Evolutionary conservation across 1,140 invertebrate species (phyloP), one percentile per base, ranked within the genome.

Genomic region (Sogatella furcifera): DNA sequence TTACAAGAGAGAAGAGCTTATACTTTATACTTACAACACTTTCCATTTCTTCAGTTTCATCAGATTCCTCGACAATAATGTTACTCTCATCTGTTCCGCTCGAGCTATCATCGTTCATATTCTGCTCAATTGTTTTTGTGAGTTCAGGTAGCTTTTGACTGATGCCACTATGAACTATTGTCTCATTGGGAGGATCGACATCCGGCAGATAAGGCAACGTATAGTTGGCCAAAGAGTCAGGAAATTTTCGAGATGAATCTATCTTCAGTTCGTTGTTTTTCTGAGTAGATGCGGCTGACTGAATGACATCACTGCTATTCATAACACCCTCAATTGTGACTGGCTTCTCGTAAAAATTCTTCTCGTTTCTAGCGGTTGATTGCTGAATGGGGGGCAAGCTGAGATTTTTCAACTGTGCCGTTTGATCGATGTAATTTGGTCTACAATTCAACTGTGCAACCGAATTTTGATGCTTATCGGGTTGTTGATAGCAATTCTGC

Each of bases 51-150:
- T 54, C 59, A 24, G 43, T 55, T n/a, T 60, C 59, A 55, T 62
- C 60, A 5, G 60, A 62, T 41, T 62, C 60, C 28, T 62, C 60
- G 14, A 62, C 60, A 43, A 62, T 62, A 6, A 62, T 62, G 53
- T 62, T 57, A 46, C 60, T 62, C 52, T 62, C 60, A 9, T 62
- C 60, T 13, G 53, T 46, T 24, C 44, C 44, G 41, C 54, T 62
- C 9, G 46, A 57, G 14, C 28, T 34, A 46, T 41, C 52, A n/a
- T 55, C 52, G 44, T 17, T 41, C 22, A 41, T 34, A 17, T 62
- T 52, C 43, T 46, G 38, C 15, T 15, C n/a, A 17, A 22, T 34
- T 31, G 15, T 41, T 60, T 55, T 60, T 22, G 22, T 34, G n/a
- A 49, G 28, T 9, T 19, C 44, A 38, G 46, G 11, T 52, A 24